Evolutionary conservation across 2,113 vertebrate genomes (phyloP).

Genomic region (Pleuronectes platessa): DNA sequence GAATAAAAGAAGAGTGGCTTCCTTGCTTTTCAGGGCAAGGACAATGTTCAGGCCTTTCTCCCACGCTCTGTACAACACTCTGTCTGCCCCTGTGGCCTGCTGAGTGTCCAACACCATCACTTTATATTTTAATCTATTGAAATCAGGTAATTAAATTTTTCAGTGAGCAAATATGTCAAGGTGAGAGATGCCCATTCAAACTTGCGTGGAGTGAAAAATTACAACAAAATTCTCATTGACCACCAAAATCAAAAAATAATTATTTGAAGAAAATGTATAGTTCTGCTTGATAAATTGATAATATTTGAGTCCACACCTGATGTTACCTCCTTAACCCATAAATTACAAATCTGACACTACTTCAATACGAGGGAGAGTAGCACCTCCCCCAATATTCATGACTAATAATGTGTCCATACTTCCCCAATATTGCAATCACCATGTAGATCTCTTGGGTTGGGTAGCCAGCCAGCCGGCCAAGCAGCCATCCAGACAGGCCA

Average conservation of each 20-base stretch:
- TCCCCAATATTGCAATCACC: constrained; percentile 71
- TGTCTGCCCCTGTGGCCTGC: constrained; percentile 55
- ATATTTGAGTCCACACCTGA: not conserved
- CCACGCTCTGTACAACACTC: constrained; percentile 77
- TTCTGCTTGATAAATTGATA: not conserved
- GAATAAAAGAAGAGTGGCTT: constrained; percentile 80
- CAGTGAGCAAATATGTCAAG: constrained; percentile 23
- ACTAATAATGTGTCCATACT: constrained; percentile 58
- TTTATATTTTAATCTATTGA: constrained; percentile 54
- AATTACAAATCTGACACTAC: not conserved
- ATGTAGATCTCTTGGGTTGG: constrained; percentile 59
- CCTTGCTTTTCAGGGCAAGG: constrained; percentile 80
- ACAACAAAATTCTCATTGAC: not conserved
- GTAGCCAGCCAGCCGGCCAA: constrained; percentile 62
- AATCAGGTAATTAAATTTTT: constrained; percentile 42
- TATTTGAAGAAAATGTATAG: not conserved
- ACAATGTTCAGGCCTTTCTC: constrained; percentile 79
- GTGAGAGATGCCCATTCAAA: not conserved
- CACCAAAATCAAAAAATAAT: not conserved
- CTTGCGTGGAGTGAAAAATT: not conserved
- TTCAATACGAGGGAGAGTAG: not conserved
- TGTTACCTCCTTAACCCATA: not conserved
- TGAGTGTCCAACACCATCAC: constrained; percentile 56
- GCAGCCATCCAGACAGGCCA: constrained; percentile 77
- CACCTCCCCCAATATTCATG: constrained; percentile 17